These are phyloP conservation scores for Misgurnus anguillicaudatus DNA, from an alignment of 2,113 vertebrate species.

Conservation along the genomic window DNA sequence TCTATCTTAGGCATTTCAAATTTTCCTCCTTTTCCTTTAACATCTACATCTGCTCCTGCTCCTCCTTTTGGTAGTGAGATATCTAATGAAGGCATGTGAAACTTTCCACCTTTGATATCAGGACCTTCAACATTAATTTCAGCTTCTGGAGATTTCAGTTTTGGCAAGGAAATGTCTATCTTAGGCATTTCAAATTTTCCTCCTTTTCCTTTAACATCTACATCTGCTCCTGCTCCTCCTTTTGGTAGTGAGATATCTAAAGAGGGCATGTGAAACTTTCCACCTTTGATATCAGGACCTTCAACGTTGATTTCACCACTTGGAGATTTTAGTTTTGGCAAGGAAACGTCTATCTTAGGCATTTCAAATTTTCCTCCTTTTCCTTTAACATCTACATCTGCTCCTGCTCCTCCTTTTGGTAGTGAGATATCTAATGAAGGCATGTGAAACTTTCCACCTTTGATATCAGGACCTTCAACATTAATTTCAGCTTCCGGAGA, in stretches of 20 bases:
- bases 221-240: conserved; percentile 47
- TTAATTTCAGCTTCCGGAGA: neutral
- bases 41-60: neutral
- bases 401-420: conserved; percentile 59
- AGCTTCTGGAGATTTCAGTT: conserved; percentile 51
- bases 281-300: conserved; percentile 22
- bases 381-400: conserved; percentile 48
- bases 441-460: conserved; percentile 57
- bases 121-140: conserved; percentile 26
- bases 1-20: conserved; percentile 63
- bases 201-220: conserved; percentile 51
- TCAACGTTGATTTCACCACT: conserved; percentile 29
- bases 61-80: conserved; percentile 37
- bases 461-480: conserved; percentile 25
- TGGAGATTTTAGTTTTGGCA: conserved; percentile 53
- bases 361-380: conserved; percentile 25
- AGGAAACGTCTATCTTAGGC: conserved; percentile 46
- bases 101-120: conserved; percentile 51
- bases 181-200: conserved; percentile 60
- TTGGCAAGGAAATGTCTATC: conserved; percentile 62
- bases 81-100: conserved; percentile 43
- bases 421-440: conserved; percentile 63
- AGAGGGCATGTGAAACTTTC: conserved; percentile 54
- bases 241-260: conserved; percentile 65
- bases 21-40: conserved; percentile 50